phyloP scores from a whole-genome alignment of 2,113 vertebrate genomes.

The Calypte anna region DNA sequence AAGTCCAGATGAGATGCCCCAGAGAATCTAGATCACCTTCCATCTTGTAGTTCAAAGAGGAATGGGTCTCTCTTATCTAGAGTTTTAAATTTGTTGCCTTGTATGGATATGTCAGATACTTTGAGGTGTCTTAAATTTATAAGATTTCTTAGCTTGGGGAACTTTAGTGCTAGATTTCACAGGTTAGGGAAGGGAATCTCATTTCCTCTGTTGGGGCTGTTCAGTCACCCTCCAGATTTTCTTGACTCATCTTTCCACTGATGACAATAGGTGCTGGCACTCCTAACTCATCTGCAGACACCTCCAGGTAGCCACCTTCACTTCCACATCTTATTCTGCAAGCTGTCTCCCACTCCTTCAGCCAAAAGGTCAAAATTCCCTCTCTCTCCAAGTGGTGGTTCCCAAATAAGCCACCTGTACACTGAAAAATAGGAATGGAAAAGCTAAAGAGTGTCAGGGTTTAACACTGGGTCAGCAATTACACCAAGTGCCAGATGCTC shows the following conservation, averaged over 20 bases:
- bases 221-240: not conserved
- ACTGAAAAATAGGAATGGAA: not conserved
- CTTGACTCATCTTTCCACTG: not conserved
- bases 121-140: not conserved
- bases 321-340: not conserved
- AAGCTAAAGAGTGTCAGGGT: not conserved
- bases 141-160: not conserved
- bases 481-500: no score
- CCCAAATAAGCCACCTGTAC: not conserved
- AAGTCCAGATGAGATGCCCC: not conserved
- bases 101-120: not conserved
- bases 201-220: not conserved
- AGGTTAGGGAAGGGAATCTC: not conserved
- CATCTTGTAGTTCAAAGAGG: not conserved
- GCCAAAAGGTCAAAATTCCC: not conserved
- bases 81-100: not conserved
- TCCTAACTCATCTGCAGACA: not conserved
- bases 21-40: not conserved
- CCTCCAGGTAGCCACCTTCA: not conserved
- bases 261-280: not conserved
- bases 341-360: not conserved
- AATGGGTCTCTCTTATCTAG: no score
- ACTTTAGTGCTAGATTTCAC: not conserved
- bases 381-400: not conserved
- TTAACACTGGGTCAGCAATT: no score